phyloP scores from a whole-genome alignment of 1,140 invertebrate species.

The Stegodyphus dumicola region DNA sequence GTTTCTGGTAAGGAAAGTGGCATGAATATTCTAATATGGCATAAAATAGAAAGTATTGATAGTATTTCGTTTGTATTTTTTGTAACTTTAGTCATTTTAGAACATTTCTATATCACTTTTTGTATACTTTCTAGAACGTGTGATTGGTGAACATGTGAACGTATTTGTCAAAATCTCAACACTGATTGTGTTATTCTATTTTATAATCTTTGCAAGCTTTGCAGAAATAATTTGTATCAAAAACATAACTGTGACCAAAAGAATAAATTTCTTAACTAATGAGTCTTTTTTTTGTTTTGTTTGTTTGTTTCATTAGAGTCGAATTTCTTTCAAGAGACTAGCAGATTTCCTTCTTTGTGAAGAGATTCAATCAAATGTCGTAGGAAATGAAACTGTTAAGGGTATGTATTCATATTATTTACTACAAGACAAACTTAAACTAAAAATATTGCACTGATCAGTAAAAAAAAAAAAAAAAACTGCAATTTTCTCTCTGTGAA shows the following conservation, averaged over 20 bases:
- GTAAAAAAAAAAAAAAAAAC: not conserved
- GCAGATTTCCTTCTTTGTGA: conserved; percentile 43
- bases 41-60: no score
- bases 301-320: conserved; percentile 18
- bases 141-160: not conserved
- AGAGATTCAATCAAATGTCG: conserved; percentile 11
- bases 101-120: not conserved
- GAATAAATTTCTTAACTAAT: not conserved
- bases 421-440: not conserved
- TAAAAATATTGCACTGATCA: not conserved
- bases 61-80: no score
- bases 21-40: no score
- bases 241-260: not conserved
- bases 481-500: not conserved
- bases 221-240: not conserved
- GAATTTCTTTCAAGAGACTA: conserved; percentile 42
- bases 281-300: no score
- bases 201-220: not conserved
- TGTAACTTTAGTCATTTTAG: not conserved
- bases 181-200: not conserved
- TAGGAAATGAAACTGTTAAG: conserved; percentile 19
- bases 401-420: conserved; percentile 15
- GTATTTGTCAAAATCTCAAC: not conserved
- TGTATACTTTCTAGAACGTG: not conserved
- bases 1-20: no score